A percentile compares a stretch with the other conserved stretches of the same genome.
phyloP scores from a whole-genome alignment of 2,888 invertebrate genomes.

The Athalia circularis region DNA sequence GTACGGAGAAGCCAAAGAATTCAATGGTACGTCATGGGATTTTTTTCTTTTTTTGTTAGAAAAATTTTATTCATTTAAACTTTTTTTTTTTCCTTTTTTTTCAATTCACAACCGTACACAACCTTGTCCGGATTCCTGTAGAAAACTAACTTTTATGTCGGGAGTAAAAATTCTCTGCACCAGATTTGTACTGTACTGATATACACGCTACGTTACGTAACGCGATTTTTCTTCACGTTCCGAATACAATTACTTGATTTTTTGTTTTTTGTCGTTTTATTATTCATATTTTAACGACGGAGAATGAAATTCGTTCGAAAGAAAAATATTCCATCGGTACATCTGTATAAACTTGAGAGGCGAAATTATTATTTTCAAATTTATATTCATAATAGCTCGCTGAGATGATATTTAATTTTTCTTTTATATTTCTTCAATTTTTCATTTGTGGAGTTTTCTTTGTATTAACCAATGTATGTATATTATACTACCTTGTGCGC shows the following conservation, averaged over 20 bases:
- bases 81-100: background rate
- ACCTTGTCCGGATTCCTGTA: slow-evolving; percentile 23
- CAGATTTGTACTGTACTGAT: slow-evolving; percentile 10
- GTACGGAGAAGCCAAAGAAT: slow-evolving; percentile 8
- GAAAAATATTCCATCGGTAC: slow-evolving; percentile 7
- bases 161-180: slow-evolving; percentile 21
- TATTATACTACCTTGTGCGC: slow-evolving; percentile 32
- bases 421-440: background rate
- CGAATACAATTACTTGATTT: background rate
- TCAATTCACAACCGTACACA: background rate
- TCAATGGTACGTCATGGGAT: background rate
- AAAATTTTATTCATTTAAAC: background rate
- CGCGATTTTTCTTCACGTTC: background rate
- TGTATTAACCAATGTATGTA: slow-evolving; percentile 30
- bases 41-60: background rate
- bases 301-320: background rate
- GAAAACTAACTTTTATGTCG: slow-evolving; percentile 23
- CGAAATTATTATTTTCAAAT: background rate
- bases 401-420: background rate
- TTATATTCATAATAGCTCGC: background rate
- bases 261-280: background rate
- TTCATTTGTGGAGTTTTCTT: slow-evolving; percentile 35
- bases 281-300: background rate
- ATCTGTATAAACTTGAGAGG: too few species aligned
- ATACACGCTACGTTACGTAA: background rate